Evolutionary conservation across 2,113 vertebrate genomes (phyloP).

Genomic region (Varanus komodoensis): DNA sequence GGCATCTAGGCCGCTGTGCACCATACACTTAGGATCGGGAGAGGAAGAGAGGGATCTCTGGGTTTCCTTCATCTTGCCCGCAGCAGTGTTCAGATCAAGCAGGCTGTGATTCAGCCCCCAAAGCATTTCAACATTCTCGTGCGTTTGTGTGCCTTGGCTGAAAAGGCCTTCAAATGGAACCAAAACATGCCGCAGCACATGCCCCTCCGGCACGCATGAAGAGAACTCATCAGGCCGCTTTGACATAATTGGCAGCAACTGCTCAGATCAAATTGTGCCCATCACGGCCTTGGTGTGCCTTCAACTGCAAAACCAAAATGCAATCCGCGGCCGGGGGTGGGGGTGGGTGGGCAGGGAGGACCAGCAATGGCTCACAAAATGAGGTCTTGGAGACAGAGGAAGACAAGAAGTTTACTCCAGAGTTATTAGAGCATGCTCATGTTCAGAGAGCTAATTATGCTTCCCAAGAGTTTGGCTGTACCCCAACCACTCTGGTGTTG

Average conservation of each 20-base stretch:
- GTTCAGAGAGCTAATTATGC: neutral
- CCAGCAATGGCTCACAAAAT: neutral
- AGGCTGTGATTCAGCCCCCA: neutral
- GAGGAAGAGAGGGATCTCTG: too few relatives aligned
- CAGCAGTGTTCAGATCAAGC: neutral
- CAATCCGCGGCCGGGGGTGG: too few relatives aligned
- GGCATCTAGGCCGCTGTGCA: neutral
- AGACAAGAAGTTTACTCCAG: neutral
- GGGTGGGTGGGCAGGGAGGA: too few relatives aligned
- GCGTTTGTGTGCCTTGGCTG: too few relatives aligned
- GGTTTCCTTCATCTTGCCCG: neutral
- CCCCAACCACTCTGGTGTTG: neutral
- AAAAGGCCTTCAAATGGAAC: neutral
- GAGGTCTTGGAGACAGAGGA: neutral
- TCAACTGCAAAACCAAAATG: too few relatives aligned
- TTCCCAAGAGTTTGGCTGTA: neutral
- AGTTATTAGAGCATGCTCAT: neutral
- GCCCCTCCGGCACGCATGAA: neutral
- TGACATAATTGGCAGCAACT: neutral
- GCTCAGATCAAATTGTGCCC: neutral
- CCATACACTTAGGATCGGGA: neutral
- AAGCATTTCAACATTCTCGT: neutral
- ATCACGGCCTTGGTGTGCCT: neutral
- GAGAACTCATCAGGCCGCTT: neutral
- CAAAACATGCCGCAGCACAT: too few relatives aligned